These are phyloP conservation scores for Ochotona princeps DNA, from an alignment of 2,113 vertebrate species.

Conservation along the genomic window DNA sequence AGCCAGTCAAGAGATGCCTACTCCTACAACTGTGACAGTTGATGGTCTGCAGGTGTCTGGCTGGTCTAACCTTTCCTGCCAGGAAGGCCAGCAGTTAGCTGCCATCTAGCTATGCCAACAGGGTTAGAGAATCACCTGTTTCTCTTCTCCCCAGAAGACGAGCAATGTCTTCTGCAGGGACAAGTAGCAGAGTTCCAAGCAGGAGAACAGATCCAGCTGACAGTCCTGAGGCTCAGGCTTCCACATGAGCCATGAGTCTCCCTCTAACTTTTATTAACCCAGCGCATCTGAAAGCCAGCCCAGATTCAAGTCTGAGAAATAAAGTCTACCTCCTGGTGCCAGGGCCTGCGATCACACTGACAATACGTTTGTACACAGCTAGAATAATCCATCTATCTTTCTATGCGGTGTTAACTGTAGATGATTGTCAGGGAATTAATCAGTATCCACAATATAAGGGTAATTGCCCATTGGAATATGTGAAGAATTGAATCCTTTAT, in stretches of 20 bases:
- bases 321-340: neutral
- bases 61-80: neutral
- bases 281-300: neutral
- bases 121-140: accelerated
- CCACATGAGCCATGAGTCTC: accelerated
- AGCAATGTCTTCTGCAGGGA: too few species aligned
- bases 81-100: neutral
- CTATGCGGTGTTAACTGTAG: too few species aligned
- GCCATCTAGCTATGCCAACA: neutral
- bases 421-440: neutral
- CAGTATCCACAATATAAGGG: neutral
- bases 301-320: neutral
- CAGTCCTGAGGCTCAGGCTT: too few species aligned
- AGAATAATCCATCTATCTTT: neutral
- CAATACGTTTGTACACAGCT: neutral
- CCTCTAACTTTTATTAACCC: neutral
- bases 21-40: accelerated
- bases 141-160: neutral
- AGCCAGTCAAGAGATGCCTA: neutral
- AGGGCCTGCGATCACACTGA: neutral
- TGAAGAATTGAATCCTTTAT: neutral
- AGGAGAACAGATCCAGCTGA: accelerated
- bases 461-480: neutral
- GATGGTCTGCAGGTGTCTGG: neutral
- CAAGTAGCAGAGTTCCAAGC: too few species aligned